phyloP scores from a whole-genome alignment of 92 coral and sea anemone genomes.

The Palythoa grandis region DNA sequence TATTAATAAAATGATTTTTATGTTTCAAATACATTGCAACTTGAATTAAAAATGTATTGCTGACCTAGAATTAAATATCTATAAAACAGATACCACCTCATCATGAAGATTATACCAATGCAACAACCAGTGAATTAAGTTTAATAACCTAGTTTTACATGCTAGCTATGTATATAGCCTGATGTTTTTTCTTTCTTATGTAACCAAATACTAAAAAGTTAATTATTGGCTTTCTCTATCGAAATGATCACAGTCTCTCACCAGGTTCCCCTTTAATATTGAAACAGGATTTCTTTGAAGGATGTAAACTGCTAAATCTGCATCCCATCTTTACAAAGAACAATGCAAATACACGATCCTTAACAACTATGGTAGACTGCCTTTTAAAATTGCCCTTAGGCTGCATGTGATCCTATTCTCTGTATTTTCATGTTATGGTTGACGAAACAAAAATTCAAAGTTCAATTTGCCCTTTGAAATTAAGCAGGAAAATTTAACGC shows the following conservation, averaged over 20 bases:
- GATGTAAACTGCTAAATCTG: neutral
- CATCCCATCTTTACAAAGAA: slow-evolving; percentile 17
- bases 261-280: slow-evolving; percentile 9
- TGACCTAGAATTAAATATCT: too few relatives aligned
- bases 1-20: too few relatives aligned
- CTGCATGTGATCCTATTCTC: neutral
- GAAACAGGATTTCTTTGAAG: slow-evolving; percentile 20
- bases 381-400: neutral
- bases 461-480: too few relatives aligned
- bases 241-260: neutral
- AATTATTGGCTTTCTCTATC: neutral
- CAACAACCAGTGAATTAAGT: too few relatives aligned
- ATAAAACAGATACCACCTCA: too few relatives aligned
- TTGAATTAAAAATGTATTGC: too few relatives aligned
- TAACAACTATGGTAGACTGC: slow-evolving; percentile 1
- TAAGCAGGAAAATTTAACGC: too few relatives aligned
- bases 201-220: neutral
- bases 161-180: too few relatives aligned
- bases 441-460: neutral
- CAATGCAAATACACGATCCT: slow-evolving; percentile 1
- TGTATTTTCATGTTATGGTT: neutral
- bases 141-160: too few relatives aligned
- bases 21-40: too few relatives aligned
- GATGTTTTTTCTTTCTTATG: neutral
- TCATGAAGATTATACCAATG: too few relatives aligned